Percentiles rank a stretch among this genome's conserved stretches.
These are phyloP conservation scores for Perognathus longimembris DNA, from an alignment of 2,113 vertebrate species.

Conservation along the genomic window DNA sequence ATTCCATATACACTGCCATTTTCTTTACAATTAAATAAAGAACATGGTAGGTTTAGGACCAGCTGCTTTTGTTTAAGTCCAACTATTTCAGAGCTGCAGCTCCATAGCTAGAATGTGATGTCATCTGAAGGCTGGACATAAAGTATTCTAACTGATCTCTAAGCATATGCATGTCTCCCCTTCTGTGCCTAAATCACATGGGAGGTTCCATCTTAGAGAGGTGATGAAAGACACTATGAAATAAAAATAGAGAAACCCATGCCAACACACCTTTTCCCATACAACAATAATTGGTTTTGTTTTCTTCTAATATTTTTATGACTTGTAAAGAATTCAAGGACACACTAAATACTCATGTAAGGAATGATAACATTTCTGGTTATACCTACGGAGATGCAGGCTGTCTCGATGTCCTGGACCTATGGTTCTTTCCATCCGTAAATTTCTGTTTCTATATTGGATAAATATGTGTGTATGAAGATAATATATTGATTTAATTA, in stretches of 20 bases:
- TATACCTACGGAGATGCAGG: conserved; percentile 75
- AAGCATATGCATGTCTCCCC: conserved; percentile 54
- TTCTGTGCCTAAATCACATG: conserved; percentile 52
- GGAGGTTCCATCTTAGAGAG: conserved; percentile 38
- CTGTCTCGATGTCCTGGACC: conserved; percentile 77
- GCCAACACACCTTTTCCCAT: conserved; percentile 25
- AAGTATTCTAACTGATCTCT: conserved; percentile 69
- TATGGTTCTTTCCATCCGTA: conserved; percentile 79
- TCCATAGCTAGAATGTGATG: conserved; percentile 75
- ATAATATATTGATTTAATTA: conserved; percentile 80
- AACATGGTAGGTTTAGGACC: conserved; percentile 70
- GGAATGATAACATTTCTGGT: conserved; percentile 78
- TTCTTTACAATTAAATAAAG: conserved; percentile 75
- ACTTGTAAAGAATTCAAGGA: conserved; percentile 72
- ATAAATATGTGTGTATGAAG: conserved; percentile 81
- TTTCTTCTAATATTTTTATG: conserved; percentile 39
- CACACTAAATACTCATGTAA: conserved; percentile 76
- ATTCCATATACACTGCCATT: conserved; percentile 78
- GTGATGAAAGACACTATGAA: background rate
- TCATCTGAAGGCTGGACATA: conserved; percentile 72
- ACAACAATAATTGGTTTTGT: conserved; percentile 65
- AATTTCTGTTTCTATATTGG: conserved; percentile 78
- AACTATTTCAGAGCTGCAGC: conserved; percentile 77
- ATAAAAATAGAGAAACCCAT: conserved; percentile 49
- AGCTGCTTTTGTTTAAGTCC: conserved; percentile 84